phyloP scores from a whole-genome alignment of 2,797 vertebrate genomes.

The Gymnoscopelus microlampas region DNA sequence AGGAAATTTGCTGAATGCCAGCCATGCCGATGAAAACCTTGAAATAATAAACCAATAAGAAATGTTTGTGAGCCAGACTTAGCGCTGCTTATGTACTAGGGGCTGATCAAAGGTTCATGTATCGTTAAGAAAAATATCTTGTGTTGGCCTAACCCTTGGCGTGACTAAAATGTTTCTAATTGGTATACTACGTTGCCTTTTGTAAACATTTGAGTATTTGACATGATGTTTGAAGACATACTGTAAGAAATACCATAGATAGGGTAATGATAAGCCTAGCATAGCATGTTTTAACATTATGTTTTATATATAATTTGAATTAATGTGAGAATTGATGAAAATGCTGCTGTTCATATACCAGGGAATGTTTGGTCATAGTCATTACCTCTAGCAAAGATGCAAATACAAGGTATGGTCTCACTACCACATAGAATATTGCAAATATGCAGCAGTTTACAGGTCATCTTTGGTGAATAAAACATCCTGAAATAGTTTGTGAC shows the following conservation, averaged over 20 bases:
- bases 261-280: too few relatives aligned
- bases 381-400: not conserved
- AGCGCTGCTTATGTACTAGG: conserved; percentile 50
- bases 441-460: too few relatives aligned
- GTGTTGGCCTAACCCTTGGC: conserved; percentile 52
- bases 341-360: not conserved
- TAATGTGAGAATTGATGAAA: not conserved
- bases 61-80: conserved; percentile 57
- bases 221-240: conserved; percentile 27
- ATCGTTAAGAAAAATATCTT: conserved; percentile 61
- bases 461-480: not conserved
- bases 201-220: conserved; percentile 32
- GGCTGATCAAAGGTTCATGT: conserved; percentile 57
- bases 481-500: not conserved
- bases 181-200: conserved; percentile 38
- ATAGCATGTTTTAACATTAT: too few relatives aligned
- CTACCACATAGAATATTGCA: not conserved
- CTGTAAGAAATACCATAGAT: conserved; percentile 5
- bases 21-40: conserved; percentile 69
- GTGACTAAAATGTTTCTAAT: conserved; percentile 38
- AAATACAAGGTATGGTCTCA: not conserved
- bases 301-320: too few relatives aligned
- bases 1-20: conserved; percentile 83
- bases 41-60: conserved; percentile 73
- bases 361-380: not conserved